These are phyloP conservation scores for Andrena camellia DNA, from an alignment of 2,888 invertebrate genomes.

Conservation along the genomic window DNA sequence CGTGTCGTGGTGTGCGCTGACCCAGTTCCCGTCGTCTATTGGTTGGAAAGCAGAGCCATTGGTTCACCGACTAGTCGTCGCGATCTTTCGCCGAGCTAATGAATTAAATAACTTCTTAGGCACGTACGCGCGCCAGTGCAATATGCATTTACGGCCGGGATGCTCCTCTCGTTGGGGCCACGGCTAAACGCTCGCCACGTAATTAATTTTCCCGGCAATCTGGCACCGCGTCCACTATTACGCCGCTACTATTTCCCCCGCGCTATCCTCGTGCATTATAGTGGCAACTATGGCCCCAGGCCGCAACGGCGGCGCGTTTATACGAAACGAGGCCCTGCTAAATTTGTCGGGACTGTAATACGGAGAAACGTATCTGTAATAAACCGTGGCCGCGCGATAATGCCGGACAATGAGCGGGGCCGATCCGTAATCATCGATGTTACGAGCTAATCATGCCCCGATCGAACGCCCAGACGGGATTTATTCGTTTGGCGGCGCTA, in stretches of 20 bases:
- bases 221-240: conserved; percentile 61
- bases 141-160: conserved; percentile 55
- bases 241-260: conserved; percentile 56
- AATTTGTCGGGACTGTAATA: conserved; percentile 54
- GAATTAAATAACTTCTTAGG: conserved; percentile 62
- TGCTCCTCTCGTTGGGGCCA: conserved; percentile 49
- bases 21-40: not conserved
- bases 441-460: conserved; percentile 50
- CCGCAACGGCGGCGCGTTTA: conserved; percentile 36
- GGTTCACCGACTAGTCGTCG: not conserved
- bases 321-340: conserved; percentile 50
- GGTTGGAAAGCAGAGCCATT: not conserved
- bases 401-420: conserved; percentile 65
- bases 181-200: conserved; percentile 54
- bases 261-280: conserved; percentile 65
- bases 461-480: conserved; percentile 37
- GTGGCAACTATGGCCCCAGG: conserved; percentile 50
- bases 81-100: conserved; percentile 34
- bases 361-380: conserved; percentile 62
- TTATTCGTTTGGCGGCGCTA: conserved; percentile 30
- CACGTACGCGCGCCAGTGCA: conserved; percentile 34
- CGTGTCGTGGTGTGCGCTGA: too few relatives aligned
- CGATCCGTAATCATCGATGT: conserved; percentile 67
- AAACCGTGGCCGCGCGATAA: conserved; percentile 65
- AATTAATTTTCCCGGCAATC: conserved; percentile 70